A percentile compares a stretch with the other conserved stretches of the same genome.
These are phyloP conservation scores for Ascidia mentula DNA, from an alignment of 23 tunicate species.

Conservation along the genomic window DNA sequence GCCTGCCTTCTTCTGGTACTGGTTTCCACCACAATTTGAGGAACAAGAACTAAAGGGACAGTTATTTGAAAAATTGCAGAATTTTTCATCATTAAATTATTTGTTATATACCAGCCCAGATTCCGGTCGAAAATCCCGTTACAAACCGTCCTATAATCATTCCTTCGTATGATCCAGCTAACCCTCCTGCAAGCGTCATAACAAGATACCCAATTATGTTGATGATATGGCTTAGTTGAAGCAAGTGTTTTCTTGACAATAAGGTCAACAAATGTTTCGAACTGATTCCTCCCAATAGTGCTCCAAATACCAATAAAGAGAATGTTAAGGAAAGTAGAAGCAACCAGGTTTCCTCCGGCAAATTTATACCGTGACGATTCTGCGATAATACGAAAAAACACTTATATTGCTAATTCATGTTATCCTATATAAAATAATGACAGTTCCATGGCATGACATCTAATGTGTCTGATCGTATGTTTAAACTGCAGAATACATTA, in stretches of 20 bases:
- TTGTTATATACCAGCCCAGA: conserved; percentile 5
- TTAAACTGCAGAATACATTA: too few relatives aligned
- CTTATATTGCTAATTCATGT: too few relatives aligned
- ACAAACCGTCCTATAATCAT: conserved; percentile 10
- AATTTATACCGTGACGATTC: background rate
- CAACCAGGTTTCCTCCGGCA: conserved; percentile 16
- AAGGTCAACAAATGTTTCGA: background rate
- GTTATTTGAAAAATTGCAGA: too few relatives aligned
- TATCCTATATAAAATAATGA: too few relatives aligned
- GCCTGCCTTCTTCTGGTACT: background rate
- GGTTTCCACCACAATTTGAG: background rate
- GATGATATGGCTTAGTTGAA: background rate
- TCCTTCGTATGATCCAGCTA: conserved; percentile 11
- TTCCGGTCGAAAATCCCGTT: background rate
- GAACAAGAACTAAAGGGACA: too few relatives aligned
- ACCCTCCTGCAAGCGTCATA: background rate
- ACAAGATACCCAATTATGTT: conserved; percentile 1
- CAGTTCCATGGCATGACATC: too few relatives aligned
- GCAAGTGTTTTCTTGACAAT: conserved; percentile 1
- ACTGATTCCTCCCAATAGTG: background rate
- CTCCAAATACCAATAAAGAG: background rate
- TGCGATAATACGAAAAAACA: background rate
- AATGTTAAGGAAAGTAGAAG: conserved; percentile 12
- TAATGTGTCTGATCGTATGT: too few relatives aligned
- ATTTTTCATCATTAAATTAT: too few relatives aligned